Percentiles rank a stretch among this genome's conserved stretches.
Conservation (phyloP, 2,797 vertebrate genomes). For the Iguana delicatissima region DNA sequence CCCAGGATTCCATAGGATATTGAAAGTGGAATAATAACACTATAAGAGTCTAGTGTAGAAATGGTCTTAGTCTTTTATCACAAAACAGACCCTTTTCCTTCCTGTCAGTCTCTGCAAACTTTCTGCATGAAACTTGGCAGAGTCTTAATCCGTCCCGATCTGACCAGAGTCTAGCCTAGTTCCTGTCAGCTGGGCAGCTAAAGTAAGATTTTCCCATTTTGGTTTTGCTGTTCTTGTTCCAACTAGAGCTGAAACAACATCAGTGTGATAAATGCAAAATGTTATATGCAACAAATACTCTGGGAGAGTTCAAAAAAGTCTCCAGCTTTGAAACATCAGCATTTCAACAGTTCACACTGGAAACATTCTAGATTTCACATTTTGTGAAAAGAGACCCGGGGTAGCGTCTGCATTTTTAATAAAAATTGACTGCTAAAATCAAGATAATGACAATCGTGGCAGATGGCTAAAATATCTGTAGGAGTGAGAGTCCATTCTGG, state of each 20-base stretch:
- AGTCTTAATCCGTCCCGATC: neutral
- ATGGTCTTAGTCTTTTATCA: too few relatives aligned
- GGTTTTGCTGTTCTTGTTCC: neutral
- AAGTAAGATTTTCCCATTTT: neutral
- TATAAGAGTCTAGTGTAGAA: too few relatives aligned
- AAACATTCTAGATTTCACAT: neutral
- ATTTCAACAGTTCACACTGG: neutral
- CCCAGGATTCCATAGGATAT: too few relatives aligned
- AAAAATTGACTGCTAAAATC: neutral
- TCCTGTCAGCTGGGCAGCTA: neutral
- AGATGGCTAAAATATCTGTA: too few relatives aligned
- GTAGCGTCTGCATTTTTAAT: neutral
- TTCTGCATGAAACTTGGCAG: neutral
- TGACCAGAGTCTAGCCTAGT: neutral
- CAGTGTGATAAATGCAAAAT: neutral
- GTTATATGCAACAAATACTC: neutral
- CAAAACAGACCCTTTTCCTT: neutral
- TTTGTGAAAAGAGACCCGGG: neutral
- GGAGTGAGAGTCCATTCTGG: neutral
- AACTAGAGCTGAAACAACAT: too few relatives aligned
- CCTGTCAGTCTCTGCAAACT: neutral
- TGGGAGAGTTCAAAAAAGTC: neutral
- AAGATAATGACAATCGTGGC: neutral
- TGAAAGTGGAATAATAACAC: too few relatives aligned
- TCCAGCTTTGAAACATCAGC: neutral